These are phyloP conservation scores for Pterophyllum scalare DNA, from an alignment of 2,113 vertebrate genomes.

Conservation along the genomic window DNA sequence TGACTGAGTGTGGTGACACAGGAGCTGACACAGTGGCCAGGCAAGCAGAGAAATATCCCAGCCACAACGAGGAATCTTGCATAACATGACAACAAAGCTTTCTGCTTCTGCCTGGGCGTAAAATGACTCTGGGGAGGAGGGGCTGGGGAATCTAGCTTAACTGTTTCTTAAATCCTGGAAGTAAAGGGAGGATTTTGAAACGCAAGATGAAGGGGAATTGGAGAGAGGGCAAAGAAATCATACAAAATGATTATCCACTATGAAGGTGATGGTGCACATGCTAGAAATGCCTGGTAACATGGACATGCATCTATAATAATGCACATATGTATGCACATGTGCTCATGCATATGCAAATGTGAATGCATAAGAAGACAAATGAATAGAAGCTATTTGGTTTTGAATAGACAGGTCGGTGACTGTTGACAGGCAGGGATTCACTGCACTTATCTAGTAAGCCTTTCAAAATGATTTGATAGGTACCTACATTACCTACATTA, in stretches of 20 bases:
- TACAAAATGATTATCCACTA: conserved; percentile 15
- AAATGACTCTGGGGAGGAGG: conserved; percentile 1
- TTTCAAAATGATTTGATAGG: conserved; percentile 33
- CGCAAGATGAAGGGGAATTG: not conserved
- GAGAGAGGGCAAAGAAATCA: conserved; percentile 10
- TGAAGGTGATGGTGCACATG: not conserved
- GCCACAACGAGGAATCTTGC: conserved; percentile 54
- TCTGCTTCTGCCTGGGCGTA: conserved; percentile 35
- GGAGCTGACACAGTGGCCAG: conserved; percentile 47
- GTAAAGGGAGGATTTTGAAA: conserved; percentile 30
- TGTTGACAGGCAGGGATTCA: not conserved
- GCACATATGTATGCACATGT: not conserved
- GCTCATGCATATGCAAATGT: conserved; percentile 23
- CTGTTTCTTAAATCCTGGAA: conserved; percentile 45
- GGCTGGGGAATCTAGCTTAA: conserved; percentile 20
- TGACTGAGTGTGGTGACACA: conserved; percentile 49
- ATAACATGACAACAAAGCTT: conserved; percentile 61
- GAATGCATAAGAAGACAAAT: conserved; percentile 13
- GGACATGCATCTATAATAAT: not conserved
- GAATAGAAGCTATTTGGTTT: conserved; percentile 14
- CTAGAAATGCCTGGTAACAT: not conserved
- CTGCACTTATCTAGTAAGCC: not conserved
- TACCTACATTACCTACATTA: not conserved
- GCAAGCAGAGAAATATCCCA: conserved; percentile 38
- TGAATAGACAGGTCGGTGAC: not conserved